These are phyloP conservation scores for Clarias pachynema DNA, from an alignment of 2,797 vertebrate species.

Conservation along the genomic window DNA sequence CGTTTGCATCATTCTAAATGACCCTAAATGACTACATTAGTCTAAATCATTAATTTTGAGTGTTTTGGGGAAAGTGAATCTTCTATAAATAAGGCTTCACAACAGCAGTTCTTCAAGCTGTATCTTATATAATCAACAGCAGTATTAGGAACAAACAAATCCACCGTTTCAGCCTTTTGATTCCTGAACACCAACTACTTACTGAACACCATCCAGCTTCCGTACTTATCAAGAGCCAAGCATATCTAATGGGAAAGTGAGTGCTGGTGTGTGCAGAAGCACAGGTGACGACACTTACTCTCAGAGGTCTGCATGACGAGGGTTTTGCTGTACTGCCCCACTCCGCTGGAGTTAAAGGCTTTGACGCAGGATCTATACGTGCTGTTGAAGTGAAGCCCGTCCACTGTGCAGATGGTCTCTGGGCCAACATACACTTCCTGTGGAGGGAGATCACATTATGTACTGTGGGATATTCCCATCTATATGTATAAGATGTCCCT, in stretches of 20 bases:
- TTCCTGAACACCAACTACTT: background rate
- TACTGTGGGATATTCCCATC: background rate
- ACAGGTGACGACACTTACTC: conserved; percentile 76
- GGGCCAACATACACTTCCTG: conserved; percentile 98
- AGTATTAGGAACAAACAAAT: background rate
- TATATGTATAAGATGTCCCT: background rate
- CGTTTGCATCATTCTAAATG: background rate
- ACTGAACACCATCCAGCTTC: conserved; percentile 54
- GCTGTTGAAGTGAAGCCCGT: conserved; percentile 98
- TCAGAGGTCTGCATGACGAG: conserved; percentile 95
- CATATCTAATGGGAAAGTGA: conserved; percentile 45
- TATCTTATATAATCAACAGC: background rate
- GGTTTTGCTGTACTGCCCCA: conserved; percentile 98
- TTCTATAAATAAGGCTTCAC: conserved; percentile 20
- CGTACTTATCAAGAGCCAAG: conserved; percentile 43
- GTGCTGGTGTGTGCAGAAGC: conserved; percentile 27
- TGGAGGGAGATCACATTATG: conserved; percentile 14
- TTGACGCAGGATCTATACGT: conserved; percentile 95
- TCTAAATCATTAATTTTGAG: background rate
- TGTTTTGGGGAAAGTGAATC: background rate
- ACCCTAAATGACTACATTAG: background rate
- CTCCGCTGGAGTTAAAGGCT: conserved; percentile 93
- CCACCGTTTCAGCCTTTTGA: background rate
- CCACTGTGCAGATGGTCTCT: conserved; percentile 98
- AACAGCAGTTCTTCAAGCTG: background rate